A percentile compares a stretch with the other conserved stretches of the same genome.
Evolutionary conservation across 2,113 vertebrate genomes (phyloP).

Genomic region (Neotoma lepida): DNA sequence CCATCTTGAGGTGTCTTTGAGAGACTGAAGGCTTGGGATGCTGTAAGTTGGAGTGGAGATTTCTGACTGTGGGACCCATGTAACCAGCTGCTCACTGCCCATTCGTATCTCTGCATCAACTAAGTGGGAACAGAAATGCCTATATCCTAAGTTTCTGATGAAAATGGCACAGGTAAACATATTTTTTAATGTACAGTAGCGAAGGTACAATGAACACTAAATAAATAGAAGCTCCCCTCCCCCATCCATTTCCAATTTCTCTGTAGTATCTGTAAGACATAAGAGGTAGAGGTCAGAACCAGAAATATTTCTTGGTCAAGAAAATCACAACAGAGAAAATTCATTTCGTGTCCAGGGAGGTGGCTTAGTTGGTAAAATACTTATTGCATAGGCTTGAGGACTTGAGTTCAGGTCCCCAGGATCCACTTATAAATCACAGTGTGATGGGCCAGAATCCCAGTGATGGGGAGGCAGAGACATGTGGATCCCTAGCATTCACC

Average conservation of each 20-base stretch:
- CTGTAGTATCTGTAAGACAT: background rate
- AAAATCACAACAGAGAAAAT: background rate
- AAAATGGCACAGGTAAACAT: background rate
- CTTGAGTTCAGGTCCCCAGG: background rate
- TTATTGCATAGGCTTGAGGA: background rate
- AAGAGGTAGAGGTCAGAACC: background rate
- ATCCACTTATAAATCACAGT: background rate
- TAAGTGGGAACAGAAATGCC: background rate
- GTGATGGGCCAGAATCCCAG: background rate
- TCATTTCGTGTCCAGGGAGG: background rate
- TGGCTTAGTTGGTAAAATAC: background rate
- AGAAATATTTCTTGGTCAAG: slow-evolving; percentile 29
- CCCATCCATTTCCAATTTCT: background rate
- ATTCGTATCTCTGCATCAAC: background rate
- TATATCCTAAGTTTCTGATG: background rate
- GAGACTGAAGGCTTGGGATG: background rate
- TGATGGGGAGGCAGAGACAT: background rate
- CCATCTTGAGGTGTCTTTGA: background rate
- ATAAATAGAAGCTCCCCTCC: background rate
- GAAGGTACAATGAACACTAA: background rate
- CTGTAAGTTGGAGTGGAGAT: background rate
- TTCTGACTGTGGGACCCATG: background rate
- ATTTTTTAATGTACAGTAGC: background rate
- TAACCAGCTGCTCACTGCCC: background rate
- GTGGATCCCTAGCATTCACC: background rate